These are phyloP conservation scores for Sander lucioperca DNA, from an alignment of 2,113 vertebrate genomes.

Conservation along the genomic window DNA sequence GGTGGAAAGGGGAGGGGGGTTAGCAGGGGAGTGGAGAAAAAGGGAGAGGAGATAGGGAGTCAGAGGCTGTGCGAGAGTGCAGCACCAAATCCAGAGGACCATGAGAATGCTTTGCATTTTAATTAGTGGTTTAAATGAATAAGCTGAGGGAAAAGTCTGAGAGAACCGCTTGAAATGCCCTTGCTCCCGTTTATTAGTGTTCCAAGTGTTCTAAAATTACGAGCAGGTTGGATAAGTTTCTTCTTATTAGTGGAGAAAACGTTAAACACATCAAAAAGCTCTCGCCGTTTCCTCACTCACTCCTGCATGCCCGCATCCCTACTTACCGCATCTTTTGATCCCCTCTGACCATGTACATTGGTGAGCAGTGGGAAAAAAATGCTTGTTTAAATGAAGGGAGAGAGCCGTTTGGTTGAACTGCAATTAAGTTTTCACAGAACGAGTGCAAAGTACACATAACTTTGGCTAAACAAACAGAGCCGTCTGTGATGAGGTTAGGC, in stretches of 20 bases:
- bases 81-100: constrained; percentile 73
- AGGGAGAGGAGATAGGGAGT: constrained; percentile 67
- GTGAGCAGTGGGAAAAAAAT: constrained; percentile 31
- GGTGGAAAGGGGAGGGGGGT: constrained; percentile 27
- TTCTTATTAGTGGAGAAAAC: constrained; percentile 73
- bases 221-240: constrained; percentile 75
- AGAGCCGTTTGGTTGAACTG: constrained; percentile 54
- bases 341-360: constrained; percentile 53
- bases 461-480: constrained; percentile 61
- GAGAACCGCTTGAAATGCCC: constrained; percentile 69
- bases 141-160: constrained; percentile 67
- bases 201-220: constrained; percentile 73
- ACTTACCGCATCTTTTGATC: constrained; percentile 67
- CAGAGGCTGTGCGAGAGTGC: constrained; percentile 64
- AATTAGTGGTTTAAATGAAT: constrained; percentile 82
- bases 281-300: constrained; percentile 59
- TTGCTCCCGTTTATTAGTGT: constrained; percentile 75
- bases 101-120: constrained; percentile 78
- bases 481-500: constrained; percentile 54
- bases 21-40: constrained; percentile 13
- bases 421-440: constrained; percentile 71
- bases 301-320: constrained; percentile 50
- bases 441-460: constrained; percentile 52
- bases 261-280: constrained; percentile 72
- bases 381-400: constrained; percentile 67